Evolutionary conservation across 1,140 invertebrate species (phyloP).

Genomic region (Drosophila mauritiana): DNA sequence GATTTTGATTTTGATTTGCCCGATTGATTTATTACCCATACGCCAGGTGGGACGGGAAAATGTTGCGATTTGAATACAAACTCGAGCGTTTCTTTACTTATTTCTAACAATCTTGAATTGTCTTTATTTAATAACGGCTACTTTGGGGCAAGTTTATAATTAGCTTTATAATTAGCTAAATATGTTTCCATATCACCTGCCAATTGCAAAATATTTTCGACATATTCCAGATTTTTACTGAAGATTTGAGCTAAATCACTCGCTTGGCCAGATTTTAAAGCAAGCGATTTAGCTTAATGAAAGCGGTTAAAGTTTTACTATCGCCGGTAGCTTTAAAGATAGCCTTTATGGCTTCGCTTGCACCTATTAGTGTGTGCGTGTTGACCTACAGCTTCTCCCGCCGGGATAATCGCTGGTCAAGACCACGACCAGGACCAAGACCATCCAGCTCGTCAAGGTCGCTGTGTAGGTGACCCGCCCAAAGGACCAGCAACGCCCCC

Average conservation of each 20-base stretch:
- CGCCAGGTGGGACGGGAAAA: not conserved
- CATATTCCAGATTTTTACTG: not conserved
- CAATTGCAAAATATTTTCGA: not conserved
- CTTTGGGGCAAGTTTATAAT: too few species aligned
- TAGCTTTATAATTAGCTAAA: too few species aligned
- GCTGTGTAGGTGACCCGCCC: constrained; percentile 11
- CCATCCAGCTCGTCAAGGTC: constrained; percentile 18
- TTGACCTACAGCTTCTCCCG: constrained; percentile 32
- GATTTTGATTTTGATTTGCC: not conserved
- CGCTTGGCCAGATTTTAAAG: not conserved
- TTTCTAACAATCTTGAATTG: too few species aligned
- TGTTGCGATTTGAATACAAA: too few species aligned
- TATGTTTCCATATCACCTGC: too few species aligned
- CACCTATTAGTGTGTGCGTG: constrained; percentile 9
- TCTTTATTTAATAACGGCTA: too few species aligned
- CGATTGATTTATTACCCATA: constrained; percentile 10
- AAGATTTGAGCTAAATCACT: too few species aligned
- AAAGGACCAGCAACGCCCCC: not conserved
- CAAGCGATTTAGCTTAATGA: not conserved
- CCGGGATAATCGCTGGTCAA: constrained; percentile 29
- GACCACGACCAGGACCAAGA: constrained; percentile 19
- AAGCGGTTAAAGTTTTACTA: not conserved
- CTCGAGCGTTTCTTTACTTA: too few species aligned
- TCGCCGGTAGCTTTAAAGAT: constrained; percentile 20
- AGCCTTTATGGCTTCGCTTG: constrained; percentile 22